These are phyloP conservation scores for Sinocyclocheilus grahami DNA, from an alignment of 2,113 vertebrate genomes.

Conservation along the genomic window DNA sequence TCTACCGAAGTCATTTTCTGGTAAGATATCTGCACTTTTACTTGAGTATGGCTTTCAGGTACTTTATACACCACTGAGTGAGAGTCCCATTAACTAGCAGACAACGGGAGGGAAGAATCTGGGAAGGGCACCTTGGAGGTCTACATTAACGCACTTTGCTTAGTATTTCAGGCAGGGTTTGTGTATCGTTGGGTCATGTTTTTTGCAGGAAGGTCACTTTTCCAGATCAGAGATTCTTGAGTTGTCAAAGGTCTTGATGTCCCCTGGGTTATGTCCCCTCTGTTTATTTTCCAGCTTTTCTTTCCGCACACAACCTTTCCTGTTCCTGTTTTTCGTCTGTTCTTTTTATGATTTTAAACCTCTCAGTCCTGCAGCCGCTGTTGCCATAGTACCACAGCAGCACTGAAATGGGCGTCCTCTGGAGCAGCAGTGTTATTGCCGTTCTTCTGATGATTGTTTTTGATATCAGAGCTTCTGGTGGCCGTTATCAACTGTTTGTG, in stretches of 20 bases:
- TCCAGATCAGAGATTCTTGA: constrained; percentile 13
- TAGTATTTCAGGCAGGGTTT: not conserved
- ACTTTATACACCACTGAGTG: no score
- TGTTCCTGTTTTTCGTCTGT: not conserved
- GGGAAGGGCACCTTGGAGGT: not conserved
- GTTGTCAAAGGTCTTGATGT: not conserved
- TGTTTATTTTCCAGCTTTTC: not conserved
- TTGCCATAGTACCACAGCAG: constrained; percentile 18
- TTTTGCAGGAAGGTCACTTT: constrained; percentile 12
- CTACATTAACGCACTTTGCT: not conserved
- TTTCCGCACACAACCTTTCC: not conserved
- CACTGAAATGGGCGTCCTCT: not conserved
- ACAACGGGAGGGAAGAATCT: not conserved
- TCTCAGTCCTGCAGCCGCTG: not conserved
- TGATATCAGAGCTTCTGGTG: not conserved
- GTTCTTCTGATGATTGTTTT: not conserved
- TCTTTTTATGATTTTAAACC: constrained; percentile 18
- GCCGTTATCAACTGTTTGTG: not conserved
- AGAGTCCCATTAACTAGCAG: not conserved
- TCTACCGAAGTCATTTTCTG: no score
- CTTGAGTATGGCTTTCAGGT: no score
- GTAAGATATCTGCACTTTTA: no score
- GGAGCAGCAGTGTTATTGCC: not conserved
- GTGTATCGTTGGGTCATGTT: not conserved
- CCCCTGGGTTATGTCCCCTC: not conserved